Evolutionary conservation across 92 coral and sea anemone genomes (phyloP), one percentile per base, ranked within the genome.

Genomic region (Paramuricea clavata): DNA sequence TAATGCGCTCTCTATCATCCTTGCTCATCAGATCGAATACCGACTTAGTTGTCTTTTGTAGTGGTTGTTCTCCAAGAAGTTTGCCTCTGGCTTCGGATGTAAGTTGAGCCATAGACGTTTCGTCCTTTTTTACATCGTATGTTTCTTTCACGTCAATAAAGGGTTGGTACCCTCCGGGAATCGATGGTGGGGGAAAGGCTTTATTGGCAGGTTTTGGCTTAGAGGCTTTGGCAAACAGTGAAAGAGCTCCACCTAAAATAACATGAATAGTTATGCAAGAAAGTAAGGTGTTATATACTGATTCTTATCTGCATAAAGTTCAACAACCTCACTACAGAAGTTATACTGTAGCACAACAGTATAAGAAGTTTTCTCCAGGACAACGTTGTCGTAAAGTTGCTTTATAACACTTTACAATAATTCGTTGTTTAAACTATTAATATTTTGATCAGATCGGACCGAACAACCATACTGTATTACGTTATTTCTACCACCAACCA

Each of bases 241-340:
- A 93, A 74, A 97, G 88, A 57, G 93, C 87, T 32, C 99, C 97
- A 65, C 96, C 99, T 97, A 60, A 12, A 72, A 36, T n/a, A n/a
- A n/a, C n/a, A n/a, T n/a, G n/a, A n/a, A n/a, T n/a, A n/a, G n/a
- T n/a, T n/a, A n/a, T n/a, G n/a, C n/a, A n/a, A n/a, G n/a, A n/a
- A n/a, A n/a, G n/a, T n/a, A n/a, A n/a, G n/a, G n/a, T n/a, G n/a
- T n/a, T n/a, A n/a, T 16, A 22, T 7, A 52, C 61, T 52, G 61
- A 6, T 21, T 52, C 6, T 15, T 52, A 52, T 2, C 61, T 54
- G 49, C 0, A 72, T 5, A n/a, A 22, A 23, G 5, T 26, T 26
- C 49, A 34, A 11, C 33, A 21, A 21, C n/a, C n/a, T n/a, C n/a
- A n/a, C n/a, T n/a, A n/a, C n/a, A n/a, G n/a, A n/a, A n/a, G n/a